These are phyloP conservation scores for Urechis unicinctus DNA, from an alignment of 2,888 invertebrate species.

Conservation along the genomic window DNA sequence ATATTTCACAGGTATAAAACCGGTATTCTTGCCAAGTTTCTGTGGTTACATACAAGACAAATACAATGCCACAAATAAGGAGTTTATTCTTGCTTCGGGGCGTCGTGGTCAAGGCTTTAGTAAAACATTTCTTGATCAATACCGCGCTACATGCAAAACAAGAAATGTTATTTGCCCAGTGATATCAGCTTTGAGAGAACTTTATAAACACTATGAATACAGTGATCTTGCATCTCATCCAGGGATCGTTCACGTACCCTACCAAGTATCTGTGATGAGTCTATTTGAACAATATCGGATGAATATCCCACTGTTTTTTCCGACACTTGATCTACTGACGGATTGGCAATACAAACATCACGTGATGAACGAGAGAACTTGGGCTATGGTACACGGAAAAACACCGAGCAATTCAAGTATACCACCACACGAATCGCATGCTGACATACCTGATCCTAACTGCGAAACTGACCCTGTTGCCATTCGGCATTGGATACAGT, in stretches of 20 bases:
- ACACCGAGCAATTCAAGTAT: slow-evolving; percentile 4
- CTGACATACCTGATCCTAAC: slow-evolving; percentile 14
- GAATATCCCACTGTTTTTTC: slow-evolving; percentile 18
- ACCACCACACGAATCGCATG: slow-evolving; percentile 38
- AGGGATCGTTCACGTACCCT: slow-evolving; percentile 14
- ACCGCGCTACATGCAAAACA: background rate
- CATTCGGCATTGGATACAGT: slow-evolving; percentile 13
- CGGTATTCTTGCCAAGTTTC: slow-evolving; percentile 2
- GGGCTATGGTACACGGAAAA: slow-evolving; percentile 2
- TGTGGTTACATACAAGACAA: slow-evolving; percentile 5
- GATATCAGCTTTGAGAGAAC: background rate
- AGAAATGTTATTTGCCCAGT: background rate
- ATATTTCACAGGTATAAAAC: slow-evolving; percentile 8
- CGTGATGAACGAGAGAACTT: slow-evolving; percentile 15
- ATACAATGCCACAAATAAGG: slow-evolving; percentile 4
- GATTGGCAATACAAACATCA: slow-evolving; percentile 13
- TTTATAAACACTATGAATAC: slow-evolving; percentile 3
- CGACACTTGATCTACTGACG: slow-evolving; percentile 12
- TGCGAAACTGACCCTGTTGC: slow-evolving; percentile 7
- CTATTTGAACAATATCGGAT: slow-evolving; percentile 19
- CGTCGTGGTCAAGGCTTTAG: background rate
- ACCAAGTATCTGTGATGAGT: slow-evolving; percentile 17
- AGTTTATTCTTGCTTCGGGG: slow-evolving; percentile 4
- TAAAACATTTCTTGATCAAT: background rate
- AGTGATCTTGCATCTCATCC: slow-evolving; percentile 3